Percentiles rank a stretch among this genome's conserved stretches.
Conservation (phyloP, 1,140 invertebrate species). For the Drosophila punjabiensis region DNA sequence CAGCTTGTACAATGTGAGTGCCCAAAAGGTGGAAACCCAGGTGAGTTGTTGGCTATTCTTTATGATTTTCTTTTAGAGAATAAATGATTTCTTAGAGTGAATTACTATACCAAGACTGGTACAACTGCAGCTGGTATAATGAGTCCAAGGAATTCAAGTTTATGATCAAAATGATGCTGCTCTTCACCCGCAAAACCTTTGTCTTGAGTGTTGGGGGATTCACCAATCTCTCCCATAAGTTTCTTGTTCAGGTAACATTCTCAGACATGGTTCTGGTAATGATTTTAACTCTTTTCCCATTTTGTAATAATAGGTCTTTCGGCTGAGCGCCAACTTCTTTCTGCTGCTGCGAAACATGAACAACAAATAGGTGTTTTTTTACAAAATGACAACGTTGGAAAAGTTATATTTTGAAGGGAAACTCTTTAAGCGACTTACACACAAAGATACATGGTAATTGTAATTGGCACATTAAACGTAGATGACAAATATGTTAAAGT, state of each 20-base stretch:
- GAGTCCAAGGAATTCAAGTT: conserved; percentile 66
- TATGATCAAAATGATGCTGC: conserved; percentile 69
- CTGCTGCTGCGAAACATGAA: conserved; percentile 70
- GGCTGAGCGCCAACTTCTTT: conserved; percentile 76
- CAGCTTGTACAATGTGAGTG: conserved; percentile 67
- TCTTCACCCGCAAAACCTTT: conserved; percentile 57
- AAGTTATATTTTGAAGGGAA: conserved; percentile 69
- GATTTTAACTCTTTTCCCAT: not conserved
- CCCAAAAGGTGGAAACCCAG: conserved; percentile 65
- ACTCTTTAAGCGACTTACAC: conserved; percentile 71
- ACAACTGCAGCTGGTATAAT: conserved; percentile 72
- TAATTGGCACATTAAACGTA: conserved; percentile 81
- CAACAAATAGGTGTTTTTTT: conserved; percentile 49
- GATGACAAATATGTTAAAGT: conserved; percentile 71
- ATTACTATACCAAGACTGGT: conserved; percentile 62
- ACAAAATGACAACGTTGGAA: conserved; percentile 82
- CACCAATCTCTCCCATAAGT: conserved; percentile 66
- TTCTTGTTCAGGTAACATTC: conserved; percentile 59
- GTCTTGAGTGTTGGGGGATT: conserved; percentile 72
- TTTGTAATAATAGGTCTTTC: conserved; percentile 55
- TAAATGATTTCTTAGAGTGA: conserved; percentile 49
- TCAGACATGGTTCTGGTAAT: not conserved
- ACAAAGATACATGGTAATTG: conserved; percentile 64
- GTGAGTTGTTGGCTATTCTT: not conserved
- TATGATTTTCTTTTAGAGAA: not conserved